Evolutionary conservation across 2,888 invertebrate genomes (phyloP), one percentile per base, ranked within the genome.

Genomic region (Apodemia mormo): DNA sequence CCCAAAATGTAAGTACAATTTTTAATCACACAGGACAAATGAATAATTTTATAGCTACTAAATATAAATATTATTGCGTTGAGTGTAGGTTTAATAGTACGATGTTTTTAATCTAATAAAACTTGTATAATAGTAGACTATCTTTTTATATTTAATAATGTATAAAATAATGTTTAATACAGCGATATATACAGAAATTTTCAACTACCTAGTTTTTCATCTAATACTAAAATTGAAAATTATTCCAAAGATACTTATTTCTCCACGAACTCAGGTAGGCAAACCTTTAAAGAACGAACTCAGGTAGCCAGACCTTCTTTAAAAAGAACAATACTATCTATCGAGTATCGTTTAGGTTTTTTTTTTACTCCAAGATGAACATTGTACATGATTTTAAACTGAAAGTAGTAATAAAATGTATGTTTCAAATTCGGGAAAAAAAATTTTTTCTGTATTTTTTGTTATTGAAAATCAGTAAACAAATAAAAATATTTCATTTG

Each of bases 1-100:
- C 58, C 58, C 58, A 30, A 58, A 58, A 58, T 58, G 58, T 58
- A 58, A 58, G 58, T 58, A 58, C 58, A 58, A 58, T 58, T 58
- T 58, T 58, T 58, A 58, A 58, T 58, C 58, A 30, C 22, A 58
- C 58, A 58, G 58, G 58, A 58, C 0, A 58, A 58, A 58, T 58
- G 58, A 58, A 58, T 58, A 58, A 58, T 58, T 58, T 58, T 58
- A 30, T 58, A 58, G 58, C 58, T 58, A 58, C 30, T 58, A 30
- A 58, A 58, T 58, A 58, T 1, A 58, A 58, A 58, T 58, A 58
- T 29, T 56, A 56, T 58, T 58, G 58, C 58, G 58, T 58, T 58
- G 30, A 58, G 58, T 58, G 58, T 58, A 58, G 58, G 30, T 30
- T 58, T 58, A 58, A 58, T 58, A 58, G 58, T 58, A 58, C 58